Percentiles rank a stretch among this genome's conserved stretches.
Evolutionary conservation across 2,113 vertebrate species (phyloP).

Genomic region (Lophius piscatorius): DNA sequence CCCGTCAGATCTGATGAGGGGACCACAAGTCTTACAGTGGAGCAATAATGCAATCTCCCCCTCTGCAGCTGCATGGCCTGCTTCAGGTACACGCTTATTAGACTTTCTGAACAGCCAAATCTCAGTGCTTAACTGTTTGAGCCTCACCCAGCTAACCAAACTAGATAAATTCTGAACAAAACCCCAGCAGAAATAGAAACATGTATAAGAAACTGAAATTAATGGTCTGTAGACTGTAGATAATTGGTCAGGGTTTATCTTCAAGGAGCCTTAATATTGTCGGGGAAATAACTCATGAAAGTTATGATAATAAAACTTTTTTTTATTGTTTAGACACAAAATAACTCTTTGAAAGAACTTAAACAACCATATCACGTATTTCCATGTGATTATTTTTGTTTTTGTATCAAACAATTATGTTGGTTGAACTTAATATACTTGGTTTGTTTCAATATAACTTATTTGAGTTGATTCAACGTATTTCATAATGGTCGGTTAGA

Average conservation of each 20-base stretch:
- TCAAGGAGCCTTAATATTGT: slow-evolving; percentile 4
- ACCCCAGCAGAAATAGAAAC: slow-evolving; percentile 31
- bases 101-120: slow-evolving; percentile 79
- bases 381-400: no score
- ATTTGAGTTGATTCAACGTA: no score
- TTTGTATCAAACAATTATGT: no score
- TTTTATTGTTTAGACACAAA: no score
- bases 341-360: no score
- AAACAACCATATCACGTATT: no score
- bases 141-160: slow-evolving; percentile 38
- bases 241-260: slow-evolving; percentile 1
- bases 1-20: slow-evolving; percentile 80
- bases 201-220: slow-evolving; percentile 30
- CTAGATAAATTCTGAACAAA: slow-evolving; percentile 30
- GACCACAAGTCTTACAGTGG: slow-evolving; percentile 73
- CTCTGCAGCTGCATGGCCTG: slow-evolving; percentile 65
- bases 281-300: no score
- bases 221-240: slow-evolving; percentile 12
- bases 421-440: no score
- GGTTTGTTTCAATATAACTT: no score
- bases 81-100: slow-evolving; percentile 75
- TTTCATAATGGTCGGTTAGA: no score
- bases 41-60: slow-evolving; percentile 80
- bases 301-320: no score
- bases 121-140: slow-evolving; percentile 65